These are phyloP conservation scores for Psittacula derbiana DNA, from an alignment of 2,797 vertebrate species.

Conservation along the genomic window DNA sequence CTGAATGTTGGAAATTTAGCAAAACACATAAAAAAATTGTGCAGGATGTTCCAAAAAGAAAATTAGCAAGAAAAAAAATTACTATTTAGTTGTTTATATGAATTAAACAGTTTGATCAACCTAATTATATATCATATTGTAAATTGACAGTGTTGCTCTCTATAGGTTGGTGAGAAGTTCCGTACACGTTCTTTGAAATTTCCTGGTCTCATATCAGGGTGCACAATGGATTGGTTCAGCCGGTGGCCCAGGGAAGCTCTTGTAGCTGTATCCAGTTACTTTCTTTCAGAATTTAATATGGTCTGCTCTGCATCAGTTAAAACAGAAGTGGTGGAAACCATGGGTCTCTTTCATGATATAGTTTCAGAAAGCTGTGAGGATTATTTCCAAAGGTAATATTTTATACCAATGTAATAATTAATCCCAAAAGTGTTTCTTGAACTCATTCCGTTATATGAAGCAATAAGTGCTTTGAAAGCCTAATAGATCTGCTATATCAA, in stretches of 20 bases:
- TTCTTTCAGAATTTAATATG: constrained; percentile 73
- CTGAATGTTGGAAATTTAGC: neutral
- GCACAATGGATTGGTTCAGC: constrained; percentile 82
- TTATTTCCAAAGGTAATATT: constrained; percentile 79
- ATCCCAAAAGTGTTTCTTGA: neutral
- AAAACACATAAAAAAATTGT: neutral
- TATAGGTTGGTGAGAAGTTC: constrained; percentile 80
- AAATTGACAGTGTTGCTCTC: neutral
- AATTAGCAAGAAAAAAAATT: neutral
- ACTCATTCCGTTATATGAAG: neutral
- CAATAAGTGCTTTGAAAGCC: neutral
- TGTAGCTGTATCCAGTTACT: constrained; percentile 74
- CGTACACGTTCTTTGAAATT: constrained; percentile 79
- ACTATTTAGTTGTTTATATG: neutral
- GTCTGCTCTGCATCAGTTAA: constrained; percentile 74
- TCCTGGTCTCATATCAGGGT: constrained; percentile 80
- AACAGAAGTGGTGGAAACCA: constrained; percentile 73
- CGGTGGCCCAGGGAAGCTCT: constrained; percentile 78
- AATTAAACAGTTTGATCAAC: neutral
- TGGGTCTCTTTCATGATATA: constrained; percentile 77
- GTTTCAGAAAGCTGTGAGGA: constrained; percentile 78
- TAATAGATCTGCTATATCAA: neutral
- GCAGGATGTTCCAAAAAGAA: neutral
- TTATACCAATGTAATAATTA: neutral
- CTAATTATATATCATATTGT: neutral